phyloP scores from a whole-genome alignment of 2,113 vertebrate species.

The Candoia aspera region DNA sequence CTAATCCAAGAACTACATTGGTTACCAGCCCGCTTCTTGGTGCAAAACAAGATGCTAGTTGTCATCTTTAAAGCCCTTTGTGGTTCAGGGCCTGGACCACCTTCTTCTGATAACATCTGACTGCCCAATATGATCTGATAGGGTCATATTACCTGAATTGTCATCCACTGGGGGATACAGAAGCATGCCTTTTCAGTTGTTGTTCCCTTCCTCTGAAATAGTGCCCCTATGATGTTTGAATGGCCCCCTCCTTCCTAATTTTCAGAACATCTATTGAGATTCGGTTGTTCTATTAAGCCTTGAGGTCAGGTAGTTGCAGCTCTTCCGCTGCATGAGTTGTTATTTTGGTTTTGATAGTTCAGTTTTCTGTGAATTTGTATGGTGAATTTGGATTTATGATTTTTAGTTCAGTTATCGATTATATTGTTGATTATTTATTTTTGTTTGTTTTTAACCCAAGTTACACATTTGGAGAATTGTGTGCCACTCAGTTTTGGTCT shows the following conservation, averaged over 20 bases:
- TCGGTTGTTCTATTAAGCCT: neutral
- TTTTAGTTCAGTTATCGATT: neutral
- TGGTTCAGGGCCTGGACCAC: neutral
- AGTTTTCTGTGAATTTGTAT: neutral
- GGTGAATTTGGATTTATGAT: neutral
- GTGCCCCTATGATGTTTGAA: neutral
- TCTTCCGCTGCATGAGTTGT: neutral
- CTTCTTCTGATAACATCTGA: neutral
- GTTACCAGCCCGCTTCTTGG: neutral
- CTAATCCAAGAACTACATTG: neutral
- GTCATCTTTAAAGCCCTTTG: neutral
- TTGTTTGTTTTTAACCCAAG: neutral
- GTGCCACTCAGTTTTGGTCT: neutral
- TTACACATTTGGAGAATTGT: neutral
- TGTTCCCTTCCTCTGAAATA: neutral
- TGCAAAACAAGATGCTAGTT: neutral
- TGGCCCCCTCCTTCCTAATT: neutral
- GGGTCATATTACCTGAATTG: neutral
- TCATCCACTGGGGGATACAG: neutral
- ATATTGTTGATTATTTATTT: neutral
- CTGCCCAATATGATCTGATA: neutral
- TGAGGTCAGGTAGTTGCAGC: neutral
- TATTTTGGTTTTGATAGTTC: neutral
- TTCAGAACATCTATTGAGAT: neutral
- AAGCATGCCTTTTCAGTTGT: neutral